phyloP scores from a whole-genome alignment of 1,140 invertebrate genomes.

The Lordiphosa collinella region DNA sequence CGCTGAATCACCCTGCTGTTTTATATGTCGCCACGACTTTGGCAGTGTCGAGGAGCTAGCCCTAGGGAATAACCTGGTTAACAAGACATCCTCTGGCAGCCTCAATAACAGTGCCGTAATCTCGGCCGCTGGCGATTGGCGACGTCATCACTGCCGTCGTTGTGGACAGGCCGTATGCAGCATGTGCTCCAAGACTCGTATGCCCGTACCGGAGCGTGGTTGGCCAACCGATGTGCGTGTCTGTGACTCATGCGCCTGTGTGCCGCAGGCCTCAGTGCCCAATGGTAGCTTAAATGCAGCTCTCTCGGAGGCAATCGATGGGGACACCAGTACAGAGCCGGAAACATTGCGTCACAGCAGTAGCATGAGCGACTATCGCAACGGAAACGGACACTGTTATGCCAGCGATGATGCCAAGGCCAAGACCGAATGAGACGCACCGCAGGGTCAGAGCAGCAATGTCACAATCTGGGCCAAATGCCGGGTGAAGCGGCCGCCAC shows the following conservation, averaged over 20 bases:
- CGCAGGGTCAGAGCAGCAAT: slow-evolving; percentile 9
- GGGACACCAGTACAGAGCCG: not conserved
- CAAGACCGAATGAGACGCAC: slow-evolving; percentile 45
- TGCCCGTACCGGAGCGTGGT: slow-evolving; percentile 84
- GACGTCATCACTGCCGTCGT: slow-evolving; percentile 88
- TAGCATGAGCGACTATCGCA: slow-evolving; percentile 7
- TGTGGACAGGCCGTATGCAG: slow-evolving; percentile 87
- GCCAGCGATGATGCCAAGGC: slow-evolving; percentile 41
- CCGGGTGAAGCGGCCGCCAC: slow-evolving; percentile 4
- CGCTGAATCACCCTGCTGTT: slow-evolving; percentile 84
- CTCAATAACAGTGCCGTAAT: not conserved
- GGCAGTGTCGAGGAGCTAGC: slow-evolving; percentile 80
- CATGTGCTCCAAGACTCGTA: slow-evolving; percentile 83
- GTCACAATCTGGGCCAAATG: slow-evolving; percentile 47
- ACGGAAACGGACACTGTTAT: slow-evolving; percentile 25
- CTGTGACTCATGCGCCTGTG: slow-evolving; percentile 81
- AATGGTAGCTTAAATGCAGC: not conserved
- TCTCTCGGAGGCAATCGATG: slow-evolving; percentile 36
- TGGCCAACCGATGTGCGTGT: slow-evolving; percentile 86
- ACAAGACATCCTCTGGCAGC: not conserved
- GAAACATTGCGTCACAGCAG: not conserved
- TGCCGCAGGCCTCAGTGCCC: slow-evolving; percentile 21
- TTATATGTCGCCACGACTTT: slow-evolving; percentile 84
- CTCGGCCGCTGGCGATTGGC: slow-evolving; percentile 36
- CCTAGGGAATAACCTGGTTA: slow-evolving; percentile 6